Evolutionary conservation across 1,140 invertebrate species (phyloP), one percentile per base, ranked within the genome.

Genomic region (Homalodisca vitripennis): DNA sequence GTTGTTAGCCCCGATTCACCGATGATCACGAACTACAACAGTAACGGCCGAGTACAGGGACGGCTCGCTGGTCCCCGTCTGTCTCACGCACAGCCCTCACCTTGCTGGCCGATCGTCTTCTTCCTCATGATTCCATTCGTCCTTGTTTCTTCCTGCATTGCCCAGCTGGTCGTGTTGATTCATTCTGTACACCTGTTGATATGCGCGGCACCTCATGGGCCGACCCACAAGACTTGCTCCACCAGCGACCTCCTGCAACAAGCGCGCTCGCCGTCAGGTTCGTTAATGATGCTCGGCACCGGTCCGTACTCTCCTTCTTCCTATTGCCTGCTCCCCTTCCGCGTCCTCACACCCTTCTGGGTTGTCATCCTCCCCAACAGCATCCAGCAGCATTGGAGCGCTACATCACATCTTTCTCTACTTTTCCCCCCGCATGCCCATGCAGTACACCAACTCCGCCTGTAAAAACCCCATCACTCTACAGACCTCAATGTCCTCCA

Each of bases 281-380:
- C n/a, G n/a, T 87, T 91, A 3, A 75, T 89, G 53, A 95, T 95
- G 92, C 81, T 97, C 22, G 87, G 90, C 29, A 88, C 89, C n/a
- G n/a, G 0, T 92, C 96, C 3, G 91, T 95, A 0, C 78, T 90
- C 30, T 88, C 90, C 72, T 96, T 95, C 78, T 96, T 96, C 79
- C 75, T 95, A n/a, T 3, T 95, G 92, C 75, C 80, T 95, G 10
- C 85, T 94, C 75, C 94, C 94, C 0, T 92, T 95, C 74, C 85
- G 92, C 60, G 83, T 92, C 0, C 83, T 96, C n/a, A 92, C n/a
- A n/a, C n/a, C 86, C 3, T 76, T 95, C n/a, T 92, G 88, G 84
- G 87, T 93, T 22, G 84, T 94, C 0, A 75, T 92, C 26, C 87
- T 84, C 2, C 79, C 82, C 3, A 85, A 88, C 62, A 78, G 82